Evolutionary conservation across 2,797 vertebrate species (phyloP).

Genomic region (Benthosema pterotum): DNA sequence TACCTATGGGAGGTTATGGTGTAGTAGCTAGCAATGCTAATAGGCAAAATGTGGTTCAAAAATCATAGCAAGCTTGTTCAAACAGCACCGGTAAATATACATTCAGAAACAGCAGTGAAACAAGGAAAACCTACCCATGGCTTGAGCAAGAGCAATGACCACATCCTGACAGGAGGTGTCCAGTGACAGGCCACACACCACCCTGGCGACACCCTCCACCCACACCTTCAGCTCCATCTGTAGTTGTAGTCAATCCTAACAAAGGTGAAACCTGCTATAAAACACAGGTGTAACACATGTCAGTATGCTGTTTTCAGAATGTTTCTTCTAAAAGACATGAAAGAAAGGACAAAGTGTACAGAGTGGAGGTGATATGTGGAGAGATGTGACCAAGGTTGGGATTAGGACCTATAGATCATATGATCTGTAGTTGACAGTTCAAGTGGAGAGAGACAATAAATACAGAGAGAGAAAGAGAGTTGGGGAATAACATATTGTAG

Average conservation of each 20-base stretch:
- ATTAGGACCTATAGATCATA: not conserved
- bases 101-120: not conserved
- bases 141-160: constrained; percentile 91
- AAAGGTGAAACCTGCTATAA: constrained; percentile 29
- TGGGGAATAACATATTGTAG: no score
- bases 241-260: constrained; percentile 31
- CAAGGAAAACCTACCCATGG: constrained; percentile 82
- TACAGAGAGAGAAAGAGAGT: no score
- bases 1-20: no score
- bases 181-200: constrained; percentile 90
- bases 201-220: constrained; percentile 90
- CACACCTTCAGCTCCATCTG: constrained; percentile 95
- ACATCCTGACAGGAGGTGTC: constrained; percentile 94
- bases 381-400: not conserved
- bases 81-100: no score
- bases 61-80: no score
- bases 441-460: no score
- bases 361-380: not conserved
- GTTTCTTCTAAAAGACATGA: not conserved
- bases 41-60: no score
- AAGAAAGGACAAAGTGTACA: not conserved
- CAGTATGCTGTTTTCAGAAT: not conserved
- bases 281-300: constrained; percentile 1
- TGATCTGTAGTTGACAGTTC: no score
- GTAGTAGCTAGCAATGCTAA: no score